Percentiles rank a stretch among this genome's conserved stretches.
Conservation (phyloP, 92 coral and sea anemone genomes). For the Epizoanthus stellaris region DNA sequence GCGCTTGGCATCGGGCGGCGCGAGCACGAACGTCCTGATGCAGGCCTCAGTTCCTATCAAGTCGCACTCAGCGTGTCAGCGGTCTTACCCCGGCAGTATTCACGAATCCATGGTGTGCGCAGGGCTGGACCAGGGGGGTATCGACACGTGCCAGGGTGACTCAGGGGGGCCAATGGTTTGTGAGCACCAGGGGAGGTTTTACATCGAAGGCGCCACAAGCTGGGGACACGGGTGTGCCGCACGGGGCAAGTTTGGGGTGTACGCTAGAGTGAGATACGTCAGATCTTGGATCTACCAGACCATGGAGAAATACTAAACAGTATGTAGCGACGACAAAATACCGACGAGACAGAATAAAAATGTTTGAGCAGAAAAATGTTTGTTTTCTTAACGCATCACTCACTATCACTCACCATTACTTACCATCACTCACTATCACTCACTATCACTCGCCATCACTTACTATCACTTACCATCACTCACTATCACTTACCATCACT, state of each 20-base stretch:
- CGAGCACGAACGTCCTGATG: slow-evolving; percentile 14
- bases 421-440: too few species aligned
- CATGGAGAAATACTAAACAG: neutral
- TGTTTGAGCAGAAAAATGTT: too few species aligned
- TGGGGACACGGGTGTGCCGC: slow-evolving; percentile 14
- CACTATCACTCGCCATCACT: too few species aligned
- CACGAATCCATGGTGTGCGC: slow-evolving; percentile 28
- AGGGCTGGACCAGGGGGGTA: slow-evolving; percentile 20
- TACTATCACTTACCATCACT: too few species aligned
- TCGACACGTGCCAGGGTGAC: slow-evolving; percentile 20
- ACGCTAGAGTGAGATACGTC: slow-evolving; percentile 3
- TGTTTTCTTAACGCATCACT: too few species aligned
- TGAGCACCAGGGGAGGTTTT: slow-evolving; percentile 17
- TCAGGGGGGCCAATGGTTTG: slow-evolving; percentile 32
- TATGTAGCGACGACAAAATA: too few species aligned
- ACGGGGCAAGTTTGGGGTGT: slow-evolving; percentile 14
- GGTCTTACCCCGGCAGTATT: slow-evolving; percentile 12
- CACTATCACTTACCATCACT: too few species aligned
- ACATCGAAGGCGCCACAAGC: slow-evolving; percentile 21
- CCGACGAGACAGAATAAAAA: too few species aligned
- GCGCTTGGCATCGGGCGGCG: slow-evolving; percentile 4
- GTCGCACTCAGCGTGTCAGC: slow-evolving; percentile 16
- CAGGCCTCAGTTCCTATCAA: slow-evolving; percentile 24
- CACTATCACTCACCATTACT: too few species aligned
- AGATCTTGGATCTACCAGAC: neutral